Evolutionary conservation across 2,113 vertebrate species (phyloP).

Genomic region (Thalassoma bifasciatum): DNA sequence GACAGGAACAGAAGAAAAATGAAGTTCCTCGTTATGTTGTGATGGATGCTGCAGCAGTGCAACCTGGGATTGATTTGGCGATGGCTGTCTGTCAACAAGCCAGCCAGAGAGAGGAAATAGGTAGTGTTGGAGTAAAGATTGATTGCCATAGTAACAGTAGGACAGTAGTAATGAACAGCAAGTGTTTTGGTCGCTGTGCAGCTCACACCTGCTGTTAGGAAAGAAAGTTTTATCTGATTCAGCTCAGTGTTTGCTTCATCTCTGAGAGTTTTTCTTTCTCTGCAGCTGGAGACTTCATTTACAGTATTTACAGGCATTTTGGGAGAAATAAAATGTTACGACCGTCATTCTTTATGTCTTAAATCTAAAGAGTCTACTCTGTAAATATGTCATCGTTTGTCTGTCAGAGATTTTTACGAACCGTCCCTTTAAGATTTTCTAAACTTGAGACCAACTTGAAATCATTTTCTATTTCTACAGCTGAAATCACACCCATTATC

Average conservation of each 20-base stretch:
- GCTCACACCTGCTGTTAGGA: background rate
- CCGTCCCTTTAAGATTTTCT: background rate
- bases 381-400: conserved; percentile 37
- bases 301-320: conserved; percentile 20
- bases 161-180: conserved; percentile 42
- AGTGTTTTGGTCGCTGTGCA: conserved; percentile 1
- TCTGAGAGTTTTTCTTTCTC: conserved; percentile 1
- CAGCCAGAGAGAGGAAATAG: conserved; percentile 45
- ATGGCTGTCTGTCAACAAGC: conserved; percentile 56
- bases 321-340: conserved; percentile 42
- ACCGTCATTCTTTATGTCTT: conserved; percentile 36
- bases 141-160: conserved; percentile 37
- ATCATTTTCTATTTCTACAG: no score
- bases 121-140: conserved; percentile 40
- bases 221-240: conserved; percentile 11
- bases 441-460: background rate
- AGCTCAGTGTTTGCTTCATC: conserved; percentile 7
- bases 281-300: conserved; percentile 17
- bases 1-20: conserved; percentile 36
- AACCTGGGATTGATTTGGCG: conserved; percentile 62
- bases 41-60: conserved; percentile 56
- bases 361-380: conserved; percentile 15
- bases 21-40: conserved; percentile 14
- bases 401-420: background rate
- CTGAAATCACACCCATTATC: no score